Evolutionary conservation across 1,140 invertebrate species (phyloP).

Genomic region (Tetramorium parvispinum): DNA sequence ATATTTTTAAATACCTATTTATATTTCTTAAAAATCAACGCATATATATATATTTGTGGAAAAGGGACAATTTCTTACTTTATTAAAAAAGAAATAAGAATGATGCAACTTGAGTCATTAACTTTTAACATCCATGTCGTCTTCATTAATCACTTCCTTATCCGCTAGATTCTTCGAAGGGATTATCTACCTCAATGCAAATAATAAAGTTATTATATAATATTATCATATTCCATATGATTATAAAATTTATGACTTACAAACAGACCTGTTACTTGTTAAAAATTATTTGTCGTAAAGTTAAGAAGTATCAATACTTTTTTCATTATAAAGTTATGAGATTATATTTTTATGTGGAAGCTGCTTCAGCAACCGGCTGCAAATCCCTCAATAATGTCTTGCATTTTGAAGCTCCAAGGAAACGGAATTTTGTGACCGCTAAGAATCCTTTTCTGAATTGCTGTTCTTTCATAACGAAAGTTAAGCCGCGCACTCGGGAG

Average conservation of each 20-base stretch:
- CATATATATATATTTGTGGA: no score
- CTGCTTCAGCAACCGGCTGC: neutral
- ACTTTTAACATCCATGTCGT: neutral
- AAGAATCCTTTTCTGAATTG: constrained; percentile 40
- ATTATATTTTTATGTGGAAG: constrained; percentile 11
- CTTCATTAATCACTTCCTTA: constrained; percentile 7
- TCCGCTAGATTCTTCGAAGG: neutral
- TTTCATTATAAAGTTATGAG: neutral
- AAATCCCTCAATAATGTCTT: neutral
- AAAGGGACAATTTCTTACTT: neutral
- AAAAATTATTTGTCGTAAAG: neutral
- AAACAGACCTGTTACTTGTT: neutral
- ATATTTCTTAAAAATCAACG: neutral
- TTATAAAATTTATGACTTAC: neutral
- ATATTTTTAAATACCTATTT: neutral
- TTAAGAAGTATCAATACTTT: neutral
- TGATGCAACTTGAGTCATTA: neutral
- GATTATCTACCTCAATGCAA: neutral
- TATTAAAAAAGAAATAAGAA: neutral
- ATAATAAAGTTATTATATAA: neutral
- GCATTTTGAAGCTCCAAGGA: neutral
- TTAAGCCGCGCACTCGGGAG: constrained; percentile 58
- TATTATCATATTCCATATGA: neutral
- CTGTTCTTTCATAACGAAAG: constrained; percentile 65
- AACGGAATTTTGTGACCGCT: constrained; percentile 11